These are phyloP conservation scores for Rotaria macrura DNA, from an alignment of 2,888 invertebrate genomes.

Conservation along the genomic window DNA sequence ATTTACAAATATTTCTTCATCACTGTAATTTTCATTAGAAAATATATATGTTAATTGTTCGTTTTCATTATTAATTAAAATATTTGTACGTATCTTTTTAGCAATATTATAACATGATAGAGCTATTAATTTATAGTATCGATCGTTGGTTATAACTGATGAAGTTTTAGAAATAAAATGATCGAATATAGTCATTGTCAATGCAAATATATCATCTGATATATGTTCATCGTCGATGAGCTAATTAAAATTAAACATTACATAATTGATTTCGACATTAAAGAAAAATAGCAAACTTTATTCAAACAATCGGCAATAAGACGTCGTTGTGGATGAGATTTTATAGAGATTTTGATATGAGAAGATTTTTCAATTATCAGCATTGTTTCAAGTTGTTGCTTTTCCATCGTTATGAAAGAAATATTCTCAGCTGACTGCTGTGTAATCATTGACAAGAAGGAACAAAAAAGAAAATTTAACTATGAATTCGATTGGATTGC, in stretches of 20 bases:
- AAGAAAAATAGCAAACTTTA: not conserved
- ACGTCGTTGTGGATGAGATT: not conserved
- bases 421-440: not conserved
- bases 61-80: not conserved
- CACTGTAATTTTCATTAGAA: not conserved
- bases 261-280: not conserved
- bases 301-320: not conserved
- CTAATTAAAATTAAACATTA: not conserved
- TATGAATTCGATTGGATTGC: not conserved
- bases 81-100: not conserved
- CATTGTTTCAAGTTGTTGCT: not conserved
- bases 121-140: not conserved
- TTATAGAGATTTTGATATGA: not conserved
- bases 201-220: slow-evolving; percentile 5
- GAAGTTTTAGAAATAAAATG: not conserved
- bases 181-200: slow-evolving; percentile 13
- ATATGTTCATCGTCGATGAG: not conserved
- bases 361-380: not conserved
- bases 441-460: not conserved
- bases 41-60: not conserved
- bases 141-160: not conserved
- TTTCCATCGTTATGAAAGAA: not conserved
- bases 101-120: not conserved
- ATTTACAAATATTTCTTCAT: slow-evolving; percentile 9
- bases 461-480: not conserved